Base-by-base conservation (phyloP, 2,888 invertebrate species). In the Drosophila barbarae region DNA sequence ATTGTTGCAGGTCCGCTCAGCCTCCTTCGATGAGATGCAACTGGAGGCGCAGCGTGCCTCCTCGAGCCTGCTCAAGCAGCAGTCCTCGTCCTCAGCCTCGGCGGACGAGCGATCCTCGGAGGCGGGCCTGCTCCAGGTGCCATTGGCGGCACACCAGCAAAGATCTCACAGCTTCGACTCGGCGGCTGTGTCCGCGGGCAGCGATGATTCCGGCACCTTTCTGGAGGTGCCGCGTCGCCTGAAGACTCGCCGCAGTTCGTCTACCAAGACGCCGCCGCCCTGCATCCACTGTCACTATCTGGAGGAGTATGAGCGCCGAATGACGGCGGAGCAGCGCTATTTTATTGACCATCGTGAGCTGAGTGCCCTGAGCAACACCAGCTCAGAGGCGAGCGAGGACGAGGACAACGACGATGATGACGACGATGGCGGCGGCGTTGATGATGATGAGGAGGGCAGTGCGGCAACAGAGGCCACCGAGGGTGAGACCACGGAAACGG, bases 1-100 rank as follows among this genome's bases (percentile, higher is more conserved):
- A 18, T 51, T 21, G 21, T 44, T 60, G 8, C 51, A 92, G 92
- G 94, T 96, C 84, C 94, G 96, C 82, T 96, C 96, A 71, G 95
- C 95, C 71, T 95, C 96, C 72, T 96, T 96, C 91, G 96, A 96
- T 91, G 96, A 96, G 91, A 96, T 95, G 88, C 95, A 95, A 88
- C 88, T 95, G 88, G 95, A 94, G 86, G 93, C 94, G 56, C 93
- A 94, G 83, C 92, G 94, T 60, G 64, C 71, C 30, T 84, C 87
- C 32, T 72, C 86, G 2, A 86, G 87, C 38, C 76, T 87, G 46
- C 77, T 88, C 5, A 88, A 85, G 66, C 87, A 87, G 54, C 88
- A 87, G 28, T 88, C 89, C 69, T 77, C 80, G 6, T 80, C 81
- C 68, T 82, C 80, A 13, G 78, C 73, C 68, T 81, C 80, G n/a